Percentiles rank a stretch among this genome's conserved stretches.
phyloP scores from a whole-genome alignment of 1,140 invertebrate genomes.

The Heliconius hewitsoni region DNA sequence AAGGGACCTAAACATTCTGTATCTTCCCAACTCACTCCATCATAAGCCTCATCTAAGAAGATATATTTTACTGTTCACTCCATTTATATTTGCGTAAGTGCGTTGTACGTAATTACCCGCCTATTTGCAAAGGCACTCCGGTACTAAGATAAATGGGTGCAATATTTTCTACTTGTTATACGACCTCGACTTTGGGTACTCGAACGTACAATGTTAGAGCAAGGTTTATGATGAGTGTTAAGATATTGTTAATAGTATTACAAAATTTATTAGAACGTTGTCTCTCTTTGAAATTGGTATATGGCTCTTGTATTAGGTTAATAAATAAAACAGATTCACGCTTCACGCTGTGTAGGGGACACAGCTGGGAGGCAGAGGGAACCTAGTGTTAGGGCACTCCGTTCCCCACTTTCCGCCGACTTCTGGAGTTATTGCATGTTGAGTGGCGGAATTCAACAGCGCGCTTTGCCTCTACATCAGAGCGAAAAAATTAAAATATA shows the following conservation, averaged over 20 bases:
- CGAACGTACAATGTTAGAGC: slow-evolving; percentile 12
- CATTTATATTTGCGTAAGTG: slow-evolving; percentile 41
- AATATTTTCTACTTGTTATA: slow-evolving; percentile 52
- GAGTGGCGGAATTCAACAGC: too few relatives aligned
- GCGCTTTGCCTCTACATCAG: too few relatives aligned
- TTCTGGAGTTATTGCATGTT: too few relatives aligned
- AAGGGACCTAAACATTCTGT: background rate
- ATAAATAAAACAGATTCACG: slow-evolving; percentile 63
- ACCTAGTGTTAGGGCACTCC: slow-evolving; percentile 32
- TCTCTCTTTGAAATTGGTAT: slow-evolving; percentile 1
- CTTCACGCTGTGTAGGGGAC: slow-evolving; percentile 74
- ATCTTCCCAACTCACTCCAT: background rate
- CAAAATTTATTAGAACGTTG: background rate
- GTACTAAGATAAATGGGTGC: slow-evolving; percentile 53
- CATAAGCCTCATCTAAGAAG: background rate
- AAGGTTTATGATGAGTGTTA: slow-evolving; percentile 13
- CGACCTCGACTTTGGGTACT: slow-evolving; percentile 32
- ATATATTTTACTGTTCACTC: slow-evolving; percentile 25
- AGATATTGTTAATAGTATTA: slow-evolving; percentile 7
- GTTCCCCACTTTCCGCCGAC: too few relatives aligned
- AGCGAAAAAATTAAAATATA: too few relatives aligned
- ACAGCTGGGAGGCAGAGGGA: slow-evolving; percentile 52
- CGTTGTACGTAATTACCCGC: slow-evolving; percentile 53
- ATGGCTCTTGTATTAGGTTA: slow-evolving; percentile 26
- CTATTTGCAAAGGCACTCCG: slow-evolving; percentile 54